Evolutionary conservation across 1,140 invertebrate species (phyloP).

Genomic region (Solenopsis fugax): DNA sequence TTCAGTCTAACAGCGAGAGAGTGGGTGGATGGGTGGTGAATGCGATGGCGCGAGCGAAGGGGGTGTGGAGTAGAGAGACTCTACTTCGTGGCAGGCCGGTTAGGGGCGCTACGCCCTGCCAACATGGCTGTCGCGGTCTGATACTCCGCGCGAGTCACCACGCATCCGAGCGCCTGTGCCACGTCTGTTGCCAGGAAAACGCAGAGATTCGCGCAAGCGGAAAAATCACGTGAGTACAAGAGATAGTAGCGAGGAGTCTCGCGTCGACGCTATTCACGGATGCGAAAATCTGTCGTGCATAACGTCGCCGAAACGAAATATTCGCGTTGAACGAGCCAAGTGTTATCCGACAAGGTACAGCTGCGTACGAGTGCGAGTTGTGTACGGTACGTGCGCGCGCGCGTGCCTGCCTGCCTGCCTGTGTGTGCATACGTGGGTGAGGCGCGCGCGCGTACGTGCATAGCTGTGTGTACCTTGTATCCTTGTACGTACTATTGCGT

Average conservation of each 20-base stretch:
- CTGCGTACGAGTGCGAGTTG: constrained; percentile 15
- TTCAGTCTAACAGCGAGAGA: constrained; percentile 25
- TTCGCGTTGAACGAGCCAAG: neutral
- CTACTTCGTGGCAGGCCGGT: constrained; percentile 57
- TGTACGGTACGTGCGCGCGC: no score
- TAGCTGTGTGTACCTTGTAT: neutral
- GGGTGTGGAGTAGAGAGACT: constrained; percentile 49
- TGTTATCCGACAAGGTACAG: constrained; percentile 26
- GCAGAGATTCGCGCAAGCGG: constrained; percentile 6
- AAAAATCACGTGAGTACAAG: constrained; percentile 62
- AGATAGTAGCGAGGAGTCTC: neutral
- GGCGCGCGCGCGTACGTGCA: neutral
- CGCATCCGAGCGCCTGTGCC: constrained; percentile 54
- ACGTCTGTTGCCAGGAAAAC: constrained; percentile 10
- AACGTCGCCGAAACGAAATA: neutral
- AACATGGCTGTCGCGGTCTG: constrained; percentile 77
- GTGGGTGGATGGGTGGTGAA: constrained; percentile 54
- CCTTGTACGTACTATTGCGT: constrained; percentile 31
- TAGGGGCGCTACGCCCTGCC: constrained; percentile 73
- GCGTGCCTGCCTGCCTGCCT: no score
- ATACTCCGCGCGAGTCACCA: constrained; percentile 70
- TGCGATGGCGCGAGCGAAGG: constrained; percentile 48
- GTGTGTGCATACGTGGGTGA: neutral
- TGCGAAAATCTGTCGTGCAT: neutral
- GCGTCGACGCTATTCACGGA: neutral